Evolutionary conservation across 2,888 invertebrate genomes (phyloP).

Genomic region (Erebia epiphron): DNA sequence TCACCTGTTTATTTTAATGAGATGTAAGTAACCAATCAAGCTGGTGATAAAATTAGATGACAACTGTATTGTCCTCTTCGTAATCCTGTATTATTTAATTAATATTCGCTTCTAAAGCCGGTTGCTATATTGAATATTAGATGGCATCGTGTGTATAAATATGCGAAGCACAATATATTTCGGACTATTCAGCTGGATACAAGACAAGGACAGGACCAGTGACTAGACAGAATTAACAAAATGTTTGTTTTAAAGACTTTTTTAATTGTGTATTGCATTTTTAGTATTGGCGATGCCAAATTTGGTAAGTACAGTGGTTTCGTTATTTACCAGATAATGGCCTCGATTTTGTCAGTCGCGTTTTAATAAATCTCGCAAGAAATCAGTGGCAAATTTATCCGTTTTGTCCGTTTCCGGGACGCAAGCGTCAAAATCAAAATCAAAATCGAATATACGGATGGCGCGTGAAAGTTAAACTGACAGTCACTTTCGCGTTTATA

Average conservation of each 20-base stretch:
- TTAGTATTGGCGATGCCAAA: background rate
- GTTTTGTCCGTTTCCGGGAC: too few relatives aligned
- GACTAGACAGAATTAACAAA: background rate
- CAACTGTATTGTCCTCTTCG: background rate
- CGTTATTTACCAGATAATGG: background rate
- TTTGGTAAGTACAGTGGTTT: background rate
- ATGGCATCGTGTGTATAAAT: background rate
- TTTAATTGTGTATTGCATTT: background rate
- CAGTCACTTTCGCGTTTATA: too few relatives aligned
- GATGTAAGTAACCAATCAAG: too few relatives aligned
- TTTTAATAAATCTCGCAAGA: background rate
- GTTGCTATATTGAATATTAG: background rate
- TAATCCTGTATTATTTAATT: background rate
- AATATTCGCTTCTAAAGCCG: constrained; percentile 1
- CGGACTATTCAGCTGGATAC: background rate
- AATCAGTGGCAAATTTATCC: too few relatives aligned
- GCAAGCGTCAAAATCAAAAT: too few relatives aligned
- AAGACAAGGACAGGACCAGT: background rate
- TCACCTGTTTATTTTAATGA: too few relatives aligned
- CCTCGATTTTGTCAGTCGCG: too few relatives aligned
- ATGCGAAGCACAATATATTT: background rate
- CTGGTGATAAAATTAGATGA: too few relatives aligned
- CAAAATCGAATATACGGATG: too few relatives aligned
- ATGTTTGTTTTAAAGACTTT: background rate
- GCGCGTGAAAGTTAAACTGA: too few relatives aligned